Evolutionary conservation across 2,113 vertebrate species (phyloP).

Genomic region (Etheostoma spectabile): DNA sequence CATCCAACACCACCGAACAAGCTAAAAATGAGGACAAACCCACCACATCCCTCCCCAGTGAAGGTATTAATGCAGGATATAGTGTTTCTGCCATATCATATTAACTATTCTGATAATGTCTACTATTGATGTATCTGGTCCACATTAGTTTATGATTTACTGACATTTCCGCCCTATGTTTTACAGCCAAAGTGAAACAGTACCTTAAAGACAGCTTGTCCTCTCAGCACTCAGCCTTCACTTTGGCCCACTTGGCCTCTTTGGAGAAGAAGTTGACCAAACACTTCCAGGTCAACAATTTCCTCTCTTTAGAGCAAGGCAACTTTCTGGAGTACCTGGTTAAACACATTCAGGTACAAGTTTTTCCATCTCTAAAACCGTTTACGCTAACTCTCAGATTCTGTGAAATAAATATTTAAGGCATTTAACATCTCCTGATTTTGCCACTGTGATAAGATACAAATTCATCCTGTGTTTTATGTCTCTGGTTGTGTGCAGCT

Average conservation of each 20-base stretch:
- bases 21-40: conserved; percentile 47
- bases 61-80: conserved; percentile 71
- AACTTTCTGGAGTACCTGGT: conserved; percentile 83
- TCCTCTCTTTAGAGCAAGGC: conserved; percentile 80
- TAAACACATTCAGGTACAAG: conserved; percentile 79
- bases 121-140: background rate
- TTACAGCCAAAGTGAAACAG: conserved; percentile 78
- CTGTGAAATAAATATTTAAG: background rate
- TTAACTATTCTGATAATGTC: background rate
- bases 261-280: conserved; percentile 81
- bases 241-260: conserved; percentile 70
- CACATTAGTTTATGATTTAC: background rate
- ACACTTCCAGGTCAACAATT: conserved; percentile 81
- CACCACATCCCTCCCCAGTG: conserved; percentile 65
- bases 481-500: conserved; percentile 68
- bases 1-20: conserved; percentile 44
- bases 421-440: background rate
- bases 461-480: background rate
- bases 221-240: conserved; percentile 61
- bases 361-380: background rate
- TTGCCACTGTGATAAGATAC: background rate
- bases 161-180: conserved; percentile 1
- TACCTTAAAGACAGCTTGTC: conserved; percentile 75
- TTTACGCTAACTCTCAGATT: background rate
- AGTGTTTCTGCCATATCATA: background rate